Conservation (phyloP, 53 echinoderm and acorn worm genomes). For the Crossaster papposus region DNA sequence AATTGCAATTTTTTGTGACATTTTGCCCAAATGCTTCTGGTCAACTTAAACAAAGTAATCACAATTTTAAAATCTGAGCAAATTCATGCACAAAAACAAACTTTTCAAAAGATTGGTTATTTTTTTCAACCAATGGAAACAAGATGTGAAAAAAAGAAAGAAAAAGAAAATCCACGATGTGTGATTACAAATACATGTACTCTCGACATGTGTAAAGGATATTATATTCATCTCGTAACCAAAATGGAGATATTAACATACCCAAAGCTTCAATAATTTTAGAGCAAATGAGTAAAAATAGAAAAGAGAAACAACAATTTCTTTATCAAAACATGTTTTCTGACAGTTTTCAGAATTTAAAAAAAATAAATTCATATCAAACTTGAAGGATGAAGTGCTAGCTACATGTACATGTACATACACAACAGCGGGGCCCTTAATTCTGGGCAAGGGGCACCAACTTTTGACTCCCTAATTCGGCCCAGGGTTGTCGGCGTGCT, state of each 20-base stretch:
- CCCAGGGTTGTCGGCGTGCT: background rate
- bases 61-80: background rate
- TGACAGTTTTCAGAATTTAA: background rate
- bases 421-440: too few species aligned
- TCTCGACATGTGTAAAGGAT: background rate
- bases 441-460: too few species aligned
- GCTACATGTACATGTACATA: background rate
- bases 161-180: background rate
- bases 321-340: background rate
- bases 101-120: background rate
- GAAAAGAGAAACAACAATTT: background rate
- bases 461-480: constrained; percentile 56
- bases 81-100: constrained; percentile 12
- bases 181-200: background rate
- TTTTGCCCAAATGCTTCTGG: background rate
- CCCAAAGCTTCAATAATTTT: constrained; percentile 42
- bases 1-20: background rate
- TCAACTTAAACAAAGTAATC: constrained; percentile 1
- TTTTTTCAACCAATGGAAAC: background rate
- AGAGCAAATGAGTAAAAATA: background rate
- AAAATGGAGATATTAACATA: background rate
- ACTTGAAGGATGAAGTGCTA: background rate
- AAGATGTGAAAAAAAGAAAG: background rate
- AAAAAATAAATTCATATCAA: background rate
- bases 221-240: background rate